Conservation (phyloP, 2,888 invertebrate genomes). For the Xestia xanthographa region DNA sequence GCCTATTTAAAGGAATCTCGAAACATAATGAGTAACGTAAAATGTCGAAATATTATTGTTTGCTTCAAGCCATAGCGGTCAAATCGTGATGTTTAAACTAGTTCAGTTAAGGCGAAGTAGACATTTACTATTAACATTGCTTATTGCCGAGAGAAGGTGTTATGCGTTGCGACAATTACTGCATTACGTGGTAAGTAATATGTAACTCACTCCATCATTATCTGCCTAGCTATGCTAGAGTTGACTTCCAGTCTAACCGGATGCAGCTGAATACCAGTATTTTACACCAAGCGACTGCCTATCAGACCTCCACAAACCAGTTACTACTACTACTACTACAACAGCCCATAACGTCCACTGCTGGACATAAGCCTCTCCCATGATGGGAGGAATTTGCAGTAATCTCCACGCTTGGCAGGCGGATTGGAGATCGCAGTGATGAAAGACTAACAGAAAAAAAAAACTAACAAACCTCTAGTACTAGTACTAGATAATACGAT, state of each 20-base stretch:
- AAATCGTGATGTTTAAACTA: conserved; percentile 49
- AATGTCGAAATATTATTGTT: conserved; percentile 41
- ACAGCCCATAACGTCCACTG: too few species aligned
- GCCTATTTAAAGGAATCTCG: conserved; percentile 5
- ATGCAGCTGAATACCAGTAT: neutral
- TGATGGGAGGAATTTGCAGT: too few species aligned
- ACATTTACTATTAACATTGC: neutral
- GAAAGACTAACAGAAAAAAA: too few species aligned
- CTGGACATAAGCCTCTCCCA: too few species aligned
- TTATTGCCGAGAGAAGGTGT: neutral
- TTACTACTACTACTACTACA: too few species aligned
- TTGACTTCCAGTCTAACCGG: neutral
- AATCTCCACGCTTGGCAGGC: too few species aligned
- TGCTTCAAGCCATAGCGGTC: conserved; percentile 37
- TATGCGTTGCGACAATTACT: neutral
- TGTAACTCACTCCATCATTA: neutral
- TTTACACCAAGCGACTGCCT: neutral
- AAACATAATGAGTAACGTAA: conserved; percentile 15
- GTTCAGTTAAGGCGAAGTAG: conserved; percentile 37
- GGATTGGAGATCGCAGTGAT: too few species aligned
- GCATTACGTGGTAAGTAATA: neutral
- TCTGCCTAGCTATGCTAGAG: neutral
- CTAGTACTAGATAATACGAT: neutral
- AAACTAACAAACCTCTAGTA: too few species aligned
- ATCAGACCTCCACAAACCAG: neutral